Base-by-base conservation (phyloP, 2,888 invertebrate genomes). In the Linnaemya tessellans region DNA sequence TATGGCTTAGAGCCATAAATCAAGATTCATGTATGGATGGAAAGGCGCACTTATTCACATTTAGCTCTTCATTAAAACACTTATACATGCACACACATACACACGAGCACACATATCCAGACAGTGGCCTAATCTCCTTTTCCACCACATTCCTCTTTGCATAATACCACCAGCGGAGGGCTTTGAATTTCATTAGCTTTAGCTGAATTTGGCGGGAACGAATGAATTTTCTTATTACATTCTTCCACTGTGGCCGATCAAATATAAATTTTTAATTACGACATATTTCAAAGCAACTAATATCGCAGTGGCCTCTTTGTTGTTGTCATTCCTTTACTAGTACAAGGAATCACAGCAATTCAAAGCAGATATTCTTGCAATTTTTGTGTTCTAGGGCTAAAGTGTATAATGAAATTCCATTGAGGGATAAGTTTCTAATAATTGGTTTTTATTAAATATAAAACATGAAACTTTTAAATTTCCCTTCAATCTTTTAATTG, bases 1-100 rank as follows among this genome's bases (percentile, higher is more conserved):
- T 82, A 65, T 82, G 70, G 71, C 77, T 65, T 9, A 22, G 38
- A 78, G 82, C 77, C 82, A 82, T 82, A 78, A 82, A 82, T 82
- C 82, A 71, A 65, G 77, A 71, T 71, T 71, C 51, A 8, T 78
- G 13, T 41, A 22, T 13, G 22, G 11, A 25, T 43, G 18, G 7
- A 30, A 25, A 9, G 25, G 41, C 38, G 41, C 35, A 65, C 22
- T 15, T 4, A 20, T 46, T 58, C 65, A 54, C 43, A 51, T 54
- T 54, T 9, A 65, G 25, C 15, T 15, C 18, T 49, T 74, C 22
- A 74, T 74, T 60, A 30, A 15, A 74, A 62, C 20, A 30, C 49
- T 35, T 62, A 7, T 22, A 25, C 15, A 46, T 15, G 20, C 10
- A 51, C 18, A 18, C n/a, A n/a, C 13, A n/a, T 41, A 3, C n/a